Base-by-base conservation (phyloP, 2,113 vertebrate genomes). In the Lepidothrix coronata region DNA sequence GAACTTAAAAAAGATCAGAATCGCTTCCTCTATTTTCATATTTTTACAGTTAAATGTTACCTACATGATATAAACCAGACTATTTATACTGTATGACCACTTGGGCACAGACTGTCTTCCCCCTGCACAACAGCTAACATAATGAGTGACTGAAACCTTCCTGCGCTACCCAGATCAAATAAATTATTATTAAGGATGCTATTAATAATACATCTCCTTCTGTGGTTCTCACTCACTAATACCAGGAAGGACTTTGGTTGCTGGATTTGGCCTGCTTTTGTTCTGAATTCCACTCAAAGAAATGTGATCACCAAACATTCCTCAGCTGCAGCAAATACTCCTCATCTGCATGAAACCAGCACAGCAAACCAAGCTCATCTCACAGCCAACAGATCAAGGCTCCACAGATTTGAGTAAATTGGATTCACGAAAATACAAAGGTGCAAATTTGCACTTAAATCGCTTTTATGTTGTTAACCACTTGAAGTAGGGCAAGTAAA, bases 351-450 rank as follows among this genome's bases (percentile, higher is more conserved):
- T 5, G 28, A 54, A 89, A 70, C 9, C 25, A 33, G n/a, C 59
- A 33, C 3, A 52, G 49, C 21, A 67, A 68, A 35, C 8, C 30
- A 37, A 52, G 28, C 7, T 57, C 23, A 11, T 39, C 33, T 61
- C 66, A 82, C 0, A 3, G 58, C 12, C 33, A 70, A 52, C 16
- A 49, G 14, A 44, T 1, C 0, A 0, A 52, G 43, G 41, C 33
- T 80, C 31, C 55, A 84, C 31, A 55, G 61, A 24, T 21, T 1
- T 30, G 39, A 27, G 16, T 28, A 31, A 48, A 73, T 13, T 9
- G 14, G 11, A 41, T 41, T 14, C 0, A 12, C 25, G 12, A 93
- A 80, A 39, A 78, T 8, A 54, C 5, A 79, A 8, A 52, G 35
- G 9, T 37, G 30, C 14, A 37, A 54, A 75, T 54, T 4, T 48